These are phyloP conservation scores for Equus quagga DNA, from an alignment of 2,113 vertebrate genomes.

Conservation along the genomic window DNA sequence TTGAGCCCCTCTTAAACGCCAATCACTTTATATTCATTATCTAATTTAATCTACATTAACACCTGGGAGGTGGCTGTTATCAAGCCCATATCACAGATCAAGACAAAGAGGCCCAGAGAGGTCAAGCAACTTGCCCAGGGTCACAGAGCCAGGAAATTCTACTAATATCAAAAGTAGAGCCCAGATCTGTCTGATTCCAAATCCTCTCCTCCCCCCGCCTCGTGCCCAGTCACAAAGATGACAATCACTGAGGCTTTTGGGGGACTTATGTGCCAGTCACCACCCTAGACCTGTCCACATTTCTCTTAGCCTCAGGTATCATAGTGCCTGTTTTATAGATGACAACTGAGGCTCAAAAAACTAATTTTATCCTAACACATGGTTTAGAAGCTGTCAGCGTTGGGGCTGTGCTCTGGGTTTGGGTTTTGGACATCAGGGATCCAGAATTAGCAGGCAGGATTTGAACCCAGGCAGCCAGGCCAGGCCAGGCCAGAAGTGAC, in stretches of 20 bases:
- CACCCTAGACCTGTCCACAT: no score
- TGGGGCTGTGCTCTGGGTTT: neutral
- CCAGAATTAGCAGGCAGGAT: neutral
- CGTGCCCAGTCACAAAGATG: neutral
- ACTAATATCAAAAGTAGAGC: neutral
- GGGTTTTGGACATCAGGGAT: neutral
- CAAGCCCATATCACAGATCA: neutral
- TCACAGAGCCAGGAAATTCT: neutral
- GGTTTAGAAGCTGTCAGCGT: neutral
- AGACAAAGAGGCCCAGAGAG: neutral
- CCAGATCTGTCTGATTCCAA: neutral
- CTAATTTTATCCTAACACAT: neutral
- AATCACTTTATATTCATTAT: neutral
- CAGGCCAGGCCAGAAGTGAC: neutral
- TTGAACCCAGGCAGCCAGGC: slow-evolving; percentile 60
- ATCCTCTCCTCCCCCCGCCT: neutral
- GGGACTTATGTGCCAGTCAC: neutral
- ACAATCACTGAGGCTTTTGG: neutral
- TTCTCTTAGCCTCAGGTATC: neutral
- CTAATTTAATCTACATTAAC: neutral
- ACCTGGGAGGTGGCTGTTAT: neutral
- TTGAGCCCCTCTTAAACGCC: neutral
- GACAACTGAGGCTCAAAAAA: neutral
- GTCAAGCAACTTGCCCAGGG: neutral
- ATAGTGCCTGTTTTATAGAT: neutral